Evolutionary conservation across 2,113 vertebrate genomes (phyloP).

Genomic region (Epinephelus lanceolatus): DNA sequence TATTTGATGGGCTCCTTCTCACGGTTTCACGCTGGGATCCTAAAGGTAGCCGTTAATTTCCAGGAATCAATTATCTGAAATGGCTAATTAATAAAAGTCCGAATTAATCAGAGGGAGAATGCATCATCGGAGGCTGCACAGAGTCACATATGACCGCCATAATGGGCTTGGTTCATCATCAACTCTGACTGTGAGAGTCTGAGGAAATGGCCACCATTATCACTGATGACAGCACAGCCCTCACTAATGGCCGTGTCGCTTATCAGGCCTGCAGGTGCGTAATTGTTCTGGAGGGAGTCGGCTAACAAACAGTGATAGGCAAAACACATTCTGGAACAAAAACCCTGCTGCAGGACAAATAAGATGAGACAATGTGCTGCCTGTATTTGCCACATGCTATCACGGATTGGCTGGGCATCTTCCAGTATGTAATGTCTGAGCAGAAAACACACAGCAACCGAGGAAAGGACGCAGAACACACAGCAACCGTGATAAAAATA

Average conservation of each 20-base stretch:
- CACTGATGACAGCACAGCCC: conserved; percentile 21
- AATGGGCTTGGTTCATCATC: conserved; percentile 42
- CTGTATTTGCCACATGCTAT: conserved; percentile 29
- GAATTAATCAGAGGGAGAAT: conserved; percentile 43
- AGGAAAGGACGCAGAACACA: conserved; percentile 16
- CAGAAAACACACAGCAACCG: conserved; percentile 10
- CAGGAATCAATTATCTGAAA: conserved; percentile 45
- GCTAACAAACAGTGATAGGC: conserved; percentile 35
- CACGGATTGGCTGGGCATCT: not conserved
- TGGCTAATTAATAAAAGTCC: conserved; percentile 46
- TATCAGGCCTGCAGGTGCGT: conserved; percentile 62
- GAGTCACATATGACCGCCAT: conserved; percentile 14
- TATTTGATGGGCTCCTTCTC: conserved; percentile 29
- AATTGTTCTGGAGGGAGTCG: conserved; percentile 36
- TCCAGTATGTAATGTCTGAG: conserved; percentile 12
- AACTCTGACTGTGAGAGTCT: conserved; percentile 11
- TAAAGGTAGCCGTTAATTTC: conserved; percentile 42
- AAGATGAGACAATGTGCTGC: conserved; percentile 43
- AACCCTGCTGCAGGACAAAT: conserved; percentile 40
- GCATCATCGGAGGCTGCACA: conserved; percentile 1
- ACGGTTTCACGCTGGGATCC: not conserved
- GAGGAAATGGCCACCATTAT: conserved; percentile 47
- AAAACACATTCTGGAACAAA: conserved; percentile 29
- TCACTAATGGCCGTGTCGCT: conserved; percentile 36
- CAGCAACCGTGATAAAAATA: conserved; percentile 49